Percentiles rank a stretch among this genome's conserved stretches.
Conservation (phyloP, 2,113 vertebrate genomes). For the Crotalus helleri region DNA sequence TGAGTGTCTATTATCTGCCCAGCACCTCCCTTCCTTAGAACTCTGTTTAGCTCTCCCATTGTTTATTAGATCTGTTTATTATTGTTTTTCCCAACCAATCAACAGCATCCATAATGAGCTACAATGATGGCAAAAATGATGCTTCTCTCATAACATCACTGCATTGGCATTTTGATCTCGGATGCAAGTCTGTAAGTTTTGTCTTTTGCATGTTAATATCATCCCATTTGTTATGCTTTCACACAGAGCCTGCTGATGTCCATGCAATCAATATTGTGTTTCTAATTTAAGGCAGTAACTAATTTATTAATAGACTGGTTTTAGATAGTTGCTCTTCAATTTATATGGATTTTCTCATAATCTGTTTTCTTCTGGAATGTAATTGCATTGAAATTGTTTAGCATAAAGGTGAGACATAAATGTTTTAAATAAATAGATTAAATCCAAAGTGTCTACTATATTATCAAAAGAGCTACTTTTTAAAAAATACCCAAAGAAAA, state of each 20-base stretch:
- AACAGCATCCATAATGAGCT: background rate
- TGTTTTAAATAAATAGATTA: background rate
- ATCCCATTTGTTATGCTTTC: background rate
- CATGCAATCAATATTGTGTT: background rate
- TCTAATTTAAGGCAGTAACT: background rate
- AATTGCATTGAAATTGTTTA: background rate
- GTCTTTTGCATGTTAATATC: background rate
- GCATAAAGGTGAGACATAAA: background rate
- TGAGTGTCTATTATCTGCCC: background rate
- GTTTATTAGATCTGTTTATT: background rate
- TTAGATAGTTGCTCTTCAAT: background rate
- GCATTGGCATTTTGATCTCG: background rate
- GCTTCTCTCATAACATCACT: background rate
- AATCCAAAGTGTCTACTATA: background rate
- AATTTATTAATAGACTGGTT: background rate
- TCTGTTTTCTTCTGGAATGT: background rate
- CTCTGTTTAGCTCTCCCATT: background rate
- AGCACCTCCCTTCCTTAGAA: background rate
- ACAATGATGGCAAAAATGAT: background rate
- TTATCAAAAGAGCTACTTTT: background rate
- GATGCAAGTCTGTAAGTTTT: background rate
- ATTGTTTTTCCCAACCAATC: background rate
- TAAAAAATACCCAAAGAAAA: background rate
- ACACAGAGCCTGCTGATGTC: background rate
- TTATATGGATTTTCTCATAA: background rate